Base-by-base conservation (phyloP, 1,140 invertebrate species). In the Achroia grisella region DNA sequence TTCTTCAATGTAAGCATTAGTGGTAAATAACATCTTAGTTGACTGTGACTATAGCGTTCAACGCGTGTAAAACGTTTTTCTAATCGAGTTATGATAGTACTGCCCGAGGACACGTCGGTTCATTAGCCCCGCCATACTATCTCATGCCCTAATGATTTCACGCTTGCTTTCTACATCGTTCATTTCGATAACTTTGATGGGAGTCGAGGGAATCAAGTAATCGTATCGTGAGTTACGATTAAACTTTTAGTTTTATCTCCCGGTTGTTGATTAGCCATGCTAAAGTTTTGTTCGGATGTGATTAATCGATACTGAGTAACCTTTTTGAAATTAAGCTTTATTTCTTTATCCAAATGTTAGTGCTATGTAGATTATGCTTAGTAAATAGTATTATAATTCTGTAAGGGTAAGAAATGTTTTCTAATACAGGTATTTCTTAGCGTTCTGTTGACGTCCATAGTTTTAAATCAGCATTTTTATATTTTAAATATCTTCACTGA, bases 51-150 rank as follows among this genome's bases (percentile, higher is more conserved):
- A 30, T 36, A 46, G 44, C 44, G 42, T 47, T 39, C 33, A 42
- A 34, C 13, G 30, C 45, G 50, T 48, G 48, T 46, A 45, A 49
- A 55, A 43, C 44, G 23, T 42, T 37, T 48, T 44, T 46, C 48
- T 41, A 35, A 48, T 56, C 49, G 52, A 61, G 54, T 56, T 60
- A 65, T 61, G 51, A 51, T 36, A 55, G 54, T 67, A 58, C 40
- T 41, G 44, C 28, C 48, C 45, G 42, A 52, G 48, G 60, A 61
- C 37, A 50, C 50, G 51, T 40, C 51, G 58, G 56, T 78, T 75
- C 69, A 75, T 79, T 75, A 79, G 64, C 60, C 61, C 42, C 53
- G 70, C 59, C 54, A 54, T 70, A 81, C 77, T 78, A 81, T 74
- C 64, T 64, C 39, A 49, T 63, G 67, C 61, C 61, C 64, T 80